Percentiles rank a stretch among this genome's conserved stretches.
These are phyloP conservation scores for Megathymus violae DNA, from an alignment of 1,140 invertebrate genomes.

Conservation along the genomic window DNA sequence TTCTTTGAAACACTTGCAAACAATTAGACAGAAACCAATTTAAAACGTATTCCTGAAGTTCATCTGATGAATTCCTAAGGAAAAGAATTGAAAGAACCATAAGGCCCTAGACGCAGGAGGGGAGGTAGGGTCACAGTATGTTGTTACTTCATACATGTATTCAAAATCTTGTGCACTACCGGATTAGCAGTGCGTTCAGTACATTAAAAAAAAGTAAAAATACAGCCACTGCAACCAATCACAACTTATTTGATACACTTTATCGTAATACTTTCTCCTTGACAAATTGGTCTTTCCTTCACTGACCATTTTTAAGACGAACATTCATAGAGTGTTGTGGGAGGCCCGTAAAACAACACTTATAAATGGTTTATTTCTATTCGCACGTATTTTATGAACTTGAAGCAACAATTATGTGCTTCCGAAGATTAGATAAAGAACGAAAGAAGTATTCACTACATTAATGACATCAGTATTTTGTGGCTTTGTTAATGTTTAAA, in stretches of 20 bases:
- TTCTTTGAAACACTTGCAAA: too few relatives aligned
- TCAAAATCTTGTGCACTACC: too few relatives aligned
- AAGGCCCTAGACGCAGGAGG: too few relatives aligned
- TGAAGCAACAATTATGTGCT: neutral
- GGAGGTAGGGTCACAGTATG: too few relatives aligned
- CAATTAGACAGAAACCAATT: too few relatives aligned
- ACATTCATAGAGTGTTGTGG: neutral
- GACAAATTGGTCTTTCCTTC: conserved; percentile 1
- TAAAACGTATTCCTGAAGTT: too few relatives aligned
- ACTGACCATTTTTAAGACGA: neutral
- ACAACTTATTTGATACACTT: neutral
- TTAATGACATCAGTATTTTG: neutral
- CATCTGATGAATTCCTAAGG: too few relatives aligned
- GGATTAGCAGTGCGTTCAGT: too few relatives aligned
- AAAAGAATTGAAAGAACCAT: too few relatives aligned
- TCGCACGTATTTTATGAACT: neutral
- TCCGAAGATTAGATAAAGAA: neutral
- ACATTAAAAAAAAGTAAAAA: neutral
- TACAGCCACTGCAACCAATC: neutral
- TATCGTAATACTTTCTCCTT: conserved; percentile 6
- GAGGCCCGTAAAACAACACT: conserved; percentile 2
- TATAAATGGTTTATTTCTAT: conserved; percentile 3
- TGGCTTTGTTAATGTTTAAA: neutral
- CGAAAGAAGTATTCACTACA: neutral
- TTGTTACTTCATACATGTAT: too few relatives aligned